Evolutionary conservation across 2,888 invertebrate species (phyloP).

Genomic region (Hydroisotoma schaefferi): DNA sequence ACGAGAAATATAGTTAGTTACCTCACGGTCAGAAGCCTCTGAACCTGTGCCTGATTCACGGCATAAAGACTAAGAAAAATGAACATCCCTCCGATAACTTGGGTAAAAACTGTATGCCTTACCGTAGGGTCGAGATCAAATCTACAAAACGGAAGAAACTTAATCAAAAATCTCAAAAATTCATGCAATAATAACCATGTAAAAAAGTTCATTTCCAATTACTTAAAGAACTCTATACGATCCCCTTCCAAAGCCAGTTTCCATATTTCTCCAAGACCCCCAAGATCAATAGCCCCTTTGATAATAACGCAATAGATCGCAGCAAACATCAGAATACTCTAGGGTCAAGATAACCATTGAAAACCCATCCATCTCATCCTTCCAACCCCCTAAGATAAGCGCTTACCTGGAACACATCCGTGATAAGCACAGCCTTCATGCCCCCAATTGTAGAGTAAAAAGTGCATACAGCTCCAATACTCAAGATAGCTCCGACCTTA

Average conservation of each 20-base stretch:
- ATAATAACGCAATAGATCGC: constrained; percentile 75
- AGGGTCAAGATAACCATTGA: constrained; percentile 19
- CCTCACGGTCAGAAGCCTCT: constrained; percentile 56
- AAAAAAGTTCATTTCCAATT: constrained; percentile 28
- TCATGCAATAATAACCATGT: background rate
- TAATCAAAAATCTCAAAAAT: background rate
- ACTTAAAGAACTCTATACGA: constrained; percentile 61
- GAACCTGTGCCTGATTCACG: constrained; percentile 78
- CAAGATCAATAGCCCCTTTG: constrained; percentile 66
- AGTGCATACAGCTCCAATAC: constrained; percentile 72
- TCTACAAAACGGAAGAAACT: no score
- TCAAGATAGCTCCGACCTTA: constrained; percentile 67
- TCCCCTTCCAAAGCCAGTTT: constrained; percentile 64
- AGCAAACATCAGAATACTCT: constrained; percentile 76
- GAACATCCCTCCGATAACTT: constrained; percentile 73
- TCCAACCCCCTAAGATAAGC: no score
- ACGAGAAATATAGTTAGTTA: constrained; percentile 39
- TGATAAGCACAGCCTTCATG: constrained; percentile 85
- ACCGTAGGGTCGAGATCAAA: constrained; percentile 74
- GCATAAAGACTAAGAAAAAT: constrained; percentile 79
- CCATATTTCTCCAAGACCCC: constrained; percentile 67
- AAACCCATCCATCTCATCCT: background rate
- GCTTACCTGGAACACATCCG: constrained; percentile 66
- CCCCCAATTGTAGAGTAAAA: constrained; percentile 85
- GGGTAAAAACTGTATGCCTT: constrained; percentile 77